Conservation (phyloP, 2,888 invertebrate species). For the Blastobasis adustella region DNA sequence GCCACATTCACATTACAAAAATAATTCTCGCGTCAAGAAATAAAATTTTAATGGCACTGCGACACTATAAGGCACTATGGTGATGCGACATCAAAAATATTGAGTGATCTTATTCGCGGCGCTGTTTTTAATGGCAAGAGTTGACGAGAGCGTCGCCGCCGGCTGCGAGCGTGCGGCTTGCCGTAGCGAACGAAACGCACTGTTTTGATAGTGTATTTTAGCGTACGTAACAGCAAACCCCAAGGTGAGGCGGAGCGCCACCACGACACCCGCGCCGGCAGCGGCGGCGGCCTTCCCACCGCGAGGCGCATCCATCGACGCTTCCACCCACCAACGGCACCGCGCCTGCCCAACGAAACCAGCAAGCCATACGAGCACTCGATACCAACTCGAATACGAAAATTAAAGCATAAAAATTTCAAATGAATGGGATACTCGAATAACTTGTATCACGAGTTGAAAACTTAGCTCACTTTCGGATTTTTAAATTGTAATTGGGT, state of each 20-base stretch:
- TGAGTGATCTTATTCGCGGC: constrained; percentile 17
- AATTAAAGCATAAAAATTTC: constrained; percentile 16
- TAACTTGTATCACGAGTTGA: constrained; percentile 27
- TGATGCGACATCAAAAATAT: constrained; percentile 12
- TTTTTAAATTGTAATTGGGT: not conserved
- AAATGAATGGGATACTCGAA: constrained; percentile 23
- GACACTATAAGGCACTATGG: constrained; percentile 30
- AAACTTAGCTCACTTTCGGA: constrained; percentile 35
- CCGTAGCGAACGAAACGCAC: constrained; percentile 47
- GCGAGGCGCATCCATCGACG: constrained; percentile 27
- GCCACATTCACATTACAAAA: constrained; percentile 36
- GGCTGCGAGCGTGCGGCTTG: constrained; percentile 39
- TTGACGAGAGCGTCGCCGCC: constrained; percentile 19
- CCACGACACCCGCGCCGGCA: constrained; percentile 35
- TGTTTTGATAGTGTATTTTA: constrained; percentile 71
- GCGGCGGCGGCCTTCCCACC: constrained; percentile 28
- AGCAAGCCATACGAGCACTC: not conserved
- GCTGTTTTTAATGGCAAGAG: constrained; percentile 21
- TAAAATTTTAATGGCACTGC: constrained; percentile 10
- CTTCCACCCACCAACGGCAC: constrained; percentile 12
- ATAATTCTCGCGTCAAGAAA: constrained; percentile 10
- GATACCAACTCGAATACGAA: not conserved
- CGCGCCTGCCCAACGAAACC: not conserved
- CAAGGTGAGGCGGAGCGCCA: constrained; percentile 60
- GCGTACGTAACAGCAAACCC: constrained; percentile 56